Evolutionary conservation across 2,888 invertebrate species (phyloP), one percentile per base, ranked within the genome.

Genomic region (Drosophila cognata): DNA sequence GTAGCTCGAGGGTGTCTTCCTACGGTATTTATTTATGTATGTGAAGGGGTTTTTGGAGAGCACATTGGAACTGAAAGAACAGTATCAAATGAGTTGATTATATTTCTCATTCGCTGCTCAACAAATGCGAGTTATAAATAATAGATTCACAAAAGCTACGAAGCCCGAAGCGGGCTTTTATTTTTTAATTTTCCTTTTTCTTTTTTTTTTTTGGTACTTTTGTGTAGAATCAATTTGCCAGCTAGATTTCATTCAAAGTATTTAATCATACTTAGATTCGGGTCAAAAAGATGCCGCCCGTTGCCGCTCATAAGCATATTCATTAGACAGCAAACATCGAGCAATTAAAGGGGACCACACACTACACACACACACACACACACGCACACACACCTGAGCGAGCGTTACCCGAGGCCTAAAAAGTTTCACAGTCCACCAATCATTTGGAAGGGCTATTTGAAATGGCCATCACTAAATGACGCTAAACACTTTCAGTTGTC

Each of bases 231-330:
- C 43, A 61, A 58, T 75, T 68, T 50, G 51, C 50, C 36, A 25
- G 25, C 29, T 43, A 53, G 69, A 55, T 57, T 63, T 29, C 56
- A 38, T 38, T 38, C 28, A 56, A 46, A 46, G 25, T 57, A 60
- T 77, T 66, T 61, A 79, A 79, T 79, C 65, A 70, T 58, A 61
- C 59, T 78, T 62, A 56, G 74, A 77, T 73, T 77, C 51, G 64
- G 77, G 71, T 79, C 65, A 59, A 66, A 46, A 74, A 59, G 76
- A 48, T 10, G 56, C 81, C 78, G 81, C 78, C 78, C 64, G 36
- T 51, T 59, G 48, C 25, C 29, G 58, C n/a, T 28, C 63, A 52
- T 65, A 62, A 64, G 53, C 53, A 53, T 56, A 57, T 57, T 63
- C 72, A 77, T 76, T 72, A 72, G 75, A 35, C 63, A 55, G 29